Base-by-base conservation (phyloP, 64 coral and sea anemone species). In the Astreopora myriophthalma region DNA sequence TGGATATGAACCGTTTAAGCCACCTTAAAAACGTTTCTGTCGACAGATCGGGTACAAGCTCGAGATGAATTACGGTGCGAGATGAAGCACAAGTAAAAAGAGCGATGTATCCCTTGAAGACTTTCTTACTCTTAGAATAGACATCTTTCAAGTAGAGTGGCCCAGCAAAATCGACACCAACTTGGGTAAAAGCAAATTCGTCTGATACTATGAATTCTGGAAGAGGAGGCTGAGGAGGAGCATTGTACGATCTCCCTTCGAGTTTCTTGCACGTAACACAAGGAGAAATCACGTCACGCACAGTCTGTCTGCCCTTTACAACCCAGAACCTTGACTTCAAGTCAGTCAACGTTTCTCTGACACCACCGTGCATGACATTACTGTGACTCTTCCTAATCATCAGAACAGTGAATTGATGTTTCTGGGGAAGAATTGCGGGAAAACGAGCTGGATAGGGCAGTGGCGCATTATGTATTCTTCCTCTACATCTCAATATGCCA, bases 211-310 rank as follows among this genome's bases (percentile, higher is more conserved):
- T n/a, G n/a, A n/a, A n/a, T n/a, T n/a, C n/a, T n/a, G n/a, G n/a
- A n/a, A n/a, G n/a, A n/a, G n/a, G n/a, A n/a, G n/a, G n/a, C n/a
- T n/a, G n/a, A n/a, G n/a, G n/a, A n/a, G n/a, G n/a, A n/a, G n/a
- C n/a, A n/a, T n/a, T n/a, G n/a, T n/a, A n/a, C 32, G 11, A 20
- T 36, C 27, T 26, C n/a, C 34, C 79, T 75, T 90, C 60, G 38
- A 94, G 84, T 76, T 71, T 63, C 79, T 76, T 94, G 51, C 86
- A 94, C 14, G 72, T 76, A 22, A 42, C 93, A 70, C 81, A 95
- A 29, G 74, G 55, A 14, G 87, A 79, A 32, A 91, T 78, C 6
- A 68, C 30, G 20, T 37, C 83, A 17, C 72, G 30, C 3, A 89
- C 86, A 23, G 52, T 23, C 24, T 86, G 84, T 55, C 65, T 16